A percentile compares a stretch with the other conserved stretches of the same genome.
phyloP scores from a whole-genome alignment of 2,113 vertebrate genomes.

The Chinchilla lanigera region DNA sequence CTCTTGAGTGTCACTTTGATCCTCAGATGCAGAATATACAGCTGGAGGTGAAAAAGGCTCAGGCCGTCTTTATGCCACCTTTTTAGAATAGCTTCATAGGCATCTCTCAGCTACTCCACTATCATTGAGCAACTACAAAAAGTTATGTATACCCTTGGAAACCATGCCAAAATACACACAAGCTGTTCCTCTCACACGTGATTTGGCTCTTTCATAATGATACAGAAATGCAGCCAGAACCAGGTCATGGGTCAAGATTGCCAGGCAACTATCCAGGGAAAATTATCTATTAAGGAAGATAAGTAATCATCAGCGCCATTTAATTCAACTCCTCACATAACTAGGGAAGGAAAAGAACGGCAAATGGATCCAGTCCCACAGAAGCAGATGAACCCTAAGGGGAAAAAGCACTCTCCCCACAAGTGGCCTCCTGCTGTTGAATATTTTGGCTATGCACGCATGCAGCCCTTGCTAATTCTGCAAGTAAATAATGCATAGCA shows the following conservation, averaged over 20 bases:
- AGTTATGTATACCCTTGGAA: not conserved
- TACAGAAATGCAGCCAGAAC: not conserved
- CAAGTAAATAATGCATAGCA: not conserved
- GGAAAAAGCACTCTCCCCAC: not conserved
- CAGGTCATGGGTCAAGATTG: not conserved
- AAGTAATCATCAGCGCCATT: not conserved
- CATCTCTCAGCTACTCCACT: not conserved
- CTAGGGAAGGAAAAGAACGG: not conserved
- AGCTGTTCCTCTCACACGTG: not conserved
- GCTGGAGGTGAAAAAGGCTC: not conserved
- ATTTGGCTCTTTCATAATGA: constrained; percentile 20
- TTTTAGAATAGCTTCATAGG: constrained; percentile 24
- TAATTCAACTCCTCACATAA: not conserved
- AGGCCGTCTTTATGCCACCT: not conserved
- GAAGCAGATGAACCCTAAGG: not conserved
- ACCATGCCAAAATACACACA: not conserved
- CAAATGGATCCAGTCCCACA: not conserved
- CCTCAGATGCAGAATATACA: constrained; percentile 1
- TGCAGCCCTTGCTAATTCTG: not conserved
- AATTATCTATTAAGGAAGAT: not conserved
- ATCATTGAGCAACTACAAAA: not conserved
- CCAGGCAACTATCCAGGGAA: not conserved
- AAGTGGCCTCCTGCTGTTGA: not conserved
- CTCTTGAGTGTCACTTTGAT: not conserved
- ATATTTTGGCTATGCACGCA: not conserved